These are phyloP conservation scores for Numenius phaeopus DNA, from an alignment of 2,797 vertebrate genomes.

Conservation along the genomic window DNA sequence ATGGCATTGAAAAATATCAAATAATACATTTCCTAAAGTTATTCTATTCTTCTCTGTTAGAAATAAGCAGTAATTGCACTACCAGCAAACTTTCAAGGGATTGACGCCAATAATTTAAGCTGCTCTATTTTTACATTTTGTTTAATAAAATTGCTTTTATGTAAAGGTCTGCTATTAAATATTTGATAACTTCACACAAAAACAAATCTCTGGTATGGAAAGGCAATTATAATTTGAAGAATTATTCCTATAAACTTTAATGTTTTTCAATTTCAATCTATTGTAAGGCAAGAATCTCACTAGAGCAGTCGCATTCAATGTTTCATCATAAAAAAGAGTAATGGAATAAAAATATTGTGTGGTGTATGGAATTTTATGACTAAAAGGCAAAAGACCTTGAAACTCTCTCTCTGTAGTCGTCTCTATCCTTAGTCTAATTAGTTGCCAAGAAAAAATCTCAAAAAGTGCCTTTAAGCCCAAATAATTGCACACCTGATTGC, in stretches of 20 bases:
- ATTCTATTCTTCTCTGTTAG: background rate
- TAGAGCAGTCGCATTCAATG: background rate
- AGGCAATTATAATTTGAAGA: constrained; percentile 69
- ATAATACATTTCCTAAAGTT: constrained; percentile 14
- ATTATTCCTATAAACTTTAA: constrained; percentile 68
- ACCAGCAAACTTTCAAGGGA: background rate
- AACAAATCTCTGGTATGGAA: constrained; percentile 36
- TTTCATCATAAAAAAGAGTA: constrained; percentile 42
- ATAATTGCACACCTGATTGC: background rate
- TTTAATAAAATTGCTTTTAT: constrained; percentile 67
- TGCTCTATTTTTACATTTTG: constrained; percentile 52
- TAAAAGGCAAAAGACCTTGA: background rate
- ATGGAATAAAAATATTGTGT: background rate
- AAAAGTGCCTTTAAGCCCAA: background rate
- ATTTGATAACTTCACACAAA: constrained; percentile 45
- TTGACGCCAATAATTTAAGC: constrained; percentile 19
- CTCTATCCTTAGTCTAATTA: background rate
- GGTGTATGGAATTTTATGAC: background rate
- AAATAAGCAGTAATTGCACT: constrained; percentile 34
- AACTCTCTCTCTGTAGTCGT: background rate
- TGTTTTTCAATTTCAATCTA: constrained; percentile 64
- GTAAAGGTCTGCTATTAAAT: constrained; percentile 61
- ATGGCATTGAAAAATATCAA: constrained; percentile 26
- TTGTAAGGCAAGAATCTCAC: constrained; percentile 39
- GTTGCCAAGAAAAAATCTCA: background rate